Percentiles rank a stretch among this genome's conserved stretches.
phyloP scores from a whole-genome alignment of 2,797 vertebrate species.

The Chloroceryle amazona region DNA sequence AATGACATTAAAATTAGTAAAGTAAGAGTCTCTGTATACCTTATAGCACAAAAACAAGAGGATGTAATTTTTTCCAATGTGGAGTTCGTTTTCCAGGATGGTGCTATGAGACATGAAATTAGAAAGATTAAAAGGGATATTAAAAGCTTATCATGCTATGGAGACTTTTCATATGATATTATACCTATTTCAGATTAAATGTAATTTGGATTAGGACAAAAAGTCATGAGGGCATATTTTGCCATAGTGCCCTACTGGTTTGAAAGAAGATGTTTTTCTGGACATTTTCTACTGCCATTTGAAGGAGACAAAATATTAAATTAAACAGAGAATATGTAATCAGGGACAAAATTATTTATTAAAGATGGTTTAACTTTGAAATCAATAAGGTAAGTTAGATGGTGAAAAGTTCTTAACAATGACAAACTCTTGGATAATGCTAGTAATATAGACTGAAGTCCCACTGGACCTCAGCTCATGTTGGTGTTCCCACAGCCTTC shows the following conservation, averaged over 20 bases:
- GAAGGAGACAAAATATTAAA: background rate
- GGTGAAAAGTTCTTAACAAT: background rate
- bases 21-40: background rate
- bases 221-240: background rate
- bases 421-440: background rate
- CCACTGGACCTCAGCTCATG: background rate
- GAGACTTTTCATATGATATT: background rate
- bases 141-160: background rate
- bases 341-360: background rate
- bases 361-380: background rate
- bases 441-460: background rate
- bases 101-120: background rate
- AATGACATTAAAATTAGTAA: background rate
- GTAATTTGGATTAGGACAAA: background rate
- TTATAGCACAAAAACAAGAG: background rate
- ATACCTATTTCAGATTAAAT: background rate
- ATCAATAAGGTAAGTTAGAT: background rate
- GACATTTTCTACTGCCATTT: background rate
- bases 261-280: background rate
- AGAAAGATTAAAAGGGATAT: background rate
- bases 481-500: background rate
- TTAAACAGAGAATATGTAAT: background rate
- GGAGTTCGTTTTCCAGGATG: background rate
- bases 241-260: background rate
- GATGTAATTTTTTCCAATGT: background rate